Evolutionary conservation across 1,140 invertebrate species (phyloP).

Genomic region (Lasaia peninsularis): DNA sequence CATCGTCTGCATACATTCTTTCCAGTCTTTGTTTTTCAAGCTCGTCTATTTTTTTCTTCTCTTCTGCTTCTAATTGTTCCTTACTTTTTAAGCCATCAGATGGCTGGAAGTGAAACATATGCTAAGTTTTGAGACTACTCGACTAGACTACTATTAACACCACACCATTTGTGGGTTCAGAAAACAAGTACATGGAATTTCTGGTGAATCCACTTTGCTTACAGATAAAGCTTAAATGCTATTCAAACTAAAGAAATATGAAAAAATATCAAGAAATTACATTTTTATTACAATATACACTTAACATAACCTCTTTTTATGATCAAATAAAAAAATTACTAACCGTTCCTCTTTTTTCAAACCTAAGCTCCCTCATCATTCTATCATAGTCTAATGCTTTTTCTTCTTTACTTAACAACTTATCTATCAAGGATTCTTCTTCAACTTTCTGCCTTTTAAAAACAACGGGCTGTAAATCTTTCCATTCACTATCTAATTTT

Average conservation of each 20-base stretch:
- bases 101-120: conserved; percentile 61
- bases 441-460: conserved; percentile 59
- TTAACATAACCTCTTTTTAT: neutral
- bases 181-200: too few species aligned
- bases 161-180: too few species aligned
- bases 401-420: conserved; percentile 57
- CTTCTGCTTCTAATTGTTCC: conserved; percentile 89
- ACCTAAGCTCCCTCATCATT: conserved; percentile 87
- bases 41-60: conserved; percentile 87
- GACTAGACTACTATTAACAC: too few species aligned
- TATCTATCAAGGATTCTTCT: conserved; percentile 62
- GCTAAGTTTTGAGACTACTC: too few species aligned
- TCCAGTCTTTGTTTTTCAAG: conserved; percentile 86
- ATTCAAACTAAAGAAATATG: too few species aligned
- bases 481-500: conserved; percentile 93
- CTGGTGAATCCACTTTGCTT: too few species aligned
- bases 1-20: conserved; percentile 85
- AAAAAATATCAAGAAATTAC: too few species aligned
- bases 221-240: too few species aligned
- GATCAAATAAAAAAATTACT: conserved; percentile 28
- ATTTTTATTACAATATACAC: too few species aligned
- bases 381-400: conserved; percentile 90
- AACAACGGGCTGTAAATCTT: conserved; percentile 84
- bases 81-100: conserved; percentile 89
- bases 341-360: conserved; percentile 88